Percentiles rank a stretch among this genome's conserved stretches.
Conservation (phyloP, 2,113 vertebrate species). For the Platycercus adscitus region DNA sequence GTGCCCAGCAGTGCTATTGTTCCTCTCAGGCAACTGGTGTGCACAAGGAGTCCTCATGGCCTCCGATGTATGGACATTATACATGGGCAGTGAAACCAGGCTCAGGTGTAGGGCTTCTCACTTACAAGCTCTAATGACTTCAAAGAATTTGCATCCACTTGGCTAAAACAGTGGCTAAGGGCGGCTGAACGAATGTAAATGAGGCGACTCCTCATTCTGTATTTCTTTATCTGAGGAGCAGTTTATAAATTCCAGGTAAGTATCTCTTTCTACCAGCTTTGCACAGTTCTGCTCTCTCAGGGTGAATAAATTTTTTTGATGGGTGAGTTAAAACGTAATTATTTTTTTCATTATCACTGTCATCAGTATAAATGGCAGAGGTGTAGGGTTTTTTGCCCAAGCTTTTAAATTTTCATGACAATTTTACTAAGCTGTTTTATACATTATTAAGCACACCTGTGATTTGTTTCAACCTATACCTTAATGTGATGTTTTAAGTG, state of each 20-base stretch:
- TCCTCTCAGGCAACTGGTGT: neutral
- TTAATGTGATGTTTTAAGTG: slow-evolving; percentile 48
- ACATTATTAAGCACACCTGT: slow-evolving; percentile 66
- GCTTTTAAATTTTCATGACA: slow-evolving; percentile 73
- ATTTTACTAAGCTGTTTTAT: slow-evolving; percentile 70
- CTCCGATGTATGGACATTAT: fast-evolving
- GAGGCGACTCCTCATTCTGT: slow-evolving; percentile 13
- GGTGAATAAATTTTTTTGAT: slow-evolving; percentile 71
- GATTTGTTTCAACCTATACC: slow-evolving; percentile 57
- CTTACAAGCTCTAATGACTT: neutral
- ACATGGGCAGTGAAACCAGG: neutral
- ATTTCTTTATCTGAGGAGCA: slow-evolving; percentile 44
- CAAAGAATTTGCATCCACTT: neutral
- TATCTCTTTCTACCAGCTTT: slow-evolving; percentile 54
- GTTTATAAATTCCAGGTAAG: slow-evolving; percentile 69
- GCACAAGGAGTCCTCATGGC: neutral
- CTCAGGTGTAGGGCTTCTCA: neutral
- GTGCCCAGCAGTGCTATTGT: neutral
- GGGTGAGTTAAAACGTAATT: slow-evolving; percentile 66
- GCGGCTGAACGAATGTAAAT: slow-evolving; percentile 29
- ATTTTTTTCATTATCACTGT: slow-evolving; percentile 71
- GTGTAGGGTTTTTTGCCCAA: slow-evolving; percentile 52
- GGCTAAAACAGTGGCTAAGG: slow-evolving; percentile 7
- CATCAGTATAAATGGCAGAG: slow-evolving; percentile 68
- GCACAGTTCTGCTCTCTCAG: slow-evolving; percentile 48